Base-by-base conservation (phyloP, 2,888 invertebrate genomes). In the Cheilosia impressa region DNA sequence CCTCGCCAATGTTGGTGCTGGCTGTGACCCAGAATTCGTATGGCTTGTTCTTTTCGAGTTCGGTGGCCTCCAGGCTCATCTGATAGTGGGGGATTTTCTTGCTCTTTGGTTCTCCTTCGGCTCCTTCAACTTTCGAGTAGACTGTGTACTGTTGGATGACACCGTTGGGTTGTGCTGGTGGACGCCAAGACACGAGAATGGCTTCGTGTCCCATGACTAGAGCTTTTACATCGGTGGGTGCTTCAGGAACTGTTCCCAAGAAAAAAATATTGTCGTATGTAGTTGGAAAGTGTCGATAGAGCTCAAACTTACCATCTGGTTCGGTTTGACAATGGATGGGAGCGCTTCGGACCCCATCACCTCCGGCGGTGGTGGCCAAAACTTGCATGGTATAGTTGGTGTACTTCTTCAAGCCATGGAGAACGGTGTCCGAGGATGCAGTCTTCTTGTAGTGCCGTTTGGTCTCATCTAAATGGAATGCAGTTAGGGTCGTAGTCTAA, bases 341-440 rank as follows among this genome's bases (percentile, higher is more conserved):
- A n/a, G 89, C 89, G 88, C 92, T 92, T 88, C 97, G 95, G 57
- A 98, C 98, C 85, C 98, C 98, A 92, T 98, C 98, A 13, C 99
- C 99, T 87, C 98, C 98, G 75, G 98, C 96, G 7, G 98, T 98
- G 89, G 96, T 98, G 24, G 98, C 98, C 89, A 98, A 93, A 41
- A 99, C 98, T 94, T 98, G 98, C 95, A 99, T 97, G 77, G 98
- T 98, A 93, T 98, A 99, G 93, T 99, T 98, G 2, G 98, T 98
- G 93, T 96, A 98, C 92, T 98, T 98, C 92, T 97, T 97, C 69
- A 99, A 94, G 68, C 97, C 97, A 90, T 97, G 97, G n/a, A 98
- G 94, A 89, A 97, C 97, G 0, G 97, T 97, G 92, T 98, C 97
- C 89, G 97, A 97, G 87, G 97, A 96, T n/a, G 97, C 95, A 5